phyloP scores from a whole-genome alignment of 1,140 invertebrate species.

The Drosophila micromelanica region DNA sequence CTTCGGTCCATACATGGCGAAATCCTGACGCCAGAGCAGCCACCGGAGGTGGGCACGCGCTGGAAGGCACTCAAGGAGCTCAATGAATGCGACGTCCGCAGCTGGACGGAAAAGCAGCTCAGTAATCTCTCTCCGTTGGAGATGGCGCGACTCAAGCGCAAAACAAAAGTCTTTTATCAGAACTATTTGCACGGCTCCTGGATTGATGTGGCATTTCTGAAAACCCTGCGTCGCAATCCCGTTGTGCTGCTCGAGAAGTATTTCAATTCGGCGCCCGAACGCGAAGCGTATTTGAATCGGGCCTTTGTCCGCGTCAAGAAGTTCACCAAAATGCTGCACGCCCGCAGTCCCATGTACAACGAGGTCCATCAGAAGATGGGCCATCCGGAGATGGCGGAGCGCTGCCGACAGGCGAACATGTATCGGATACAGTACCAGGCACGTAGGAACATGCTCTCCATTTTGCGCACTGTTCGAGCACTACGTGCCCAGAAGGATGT shows the following conservation, averaged over 20 bases:
- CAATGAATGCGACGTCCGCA: conserved; percentile 69
- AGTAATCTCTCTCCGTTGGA: conserved; percentile 60
- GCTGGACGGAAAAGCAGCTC: conserved; percentile 45
- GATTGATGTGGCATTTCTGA: conserved; percentile 72
- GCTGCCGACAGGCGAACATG: conserved; percentile 47
- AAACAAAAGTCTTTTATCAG: conserved; percentile 67
- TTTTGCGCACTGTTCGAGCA: conserved; percentile 51
- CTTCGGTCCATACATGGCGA: conserved; percentile 43
- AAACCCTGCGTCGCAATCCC: conserved; percentile 48
- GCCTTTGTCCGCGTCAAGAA: conserved; percentile 33
- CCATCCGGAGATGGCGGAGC: conserved; percentile 6
- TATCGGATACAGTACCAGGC: conserved; percentile 77
- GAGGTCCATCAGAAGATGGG: conserved; percentile 32
- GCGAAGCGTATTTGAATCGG: conserved; percentile 16
- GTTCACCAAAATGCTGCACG: conserved; percentile 69
- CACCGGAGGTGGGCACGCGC: conserved; percentile 18
- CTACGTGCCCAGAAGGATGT: conserved; percentile 47
- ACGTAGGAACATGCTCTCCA: conserved; percentile 69
- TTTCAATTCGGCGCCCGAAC: conserved; percentile 15
- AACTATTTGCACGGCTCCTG: conserved; percentile 66
- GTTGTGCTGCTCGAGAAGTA: conserved; percentile 25
- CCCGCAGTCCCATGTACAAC: conserved; percentile 72
- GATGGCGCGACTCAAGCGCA: conserved; percentile 54
- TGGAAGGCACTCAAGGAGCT: conserved; percentile 57
- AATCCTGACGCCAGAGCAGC: conserved; percentile 4